A percentile compares a stretch with the other conserved stretches of the same genome.
Conservation (phyloP, 2,888 invertebrate species). For the Platypus cylindrus region DNA sequence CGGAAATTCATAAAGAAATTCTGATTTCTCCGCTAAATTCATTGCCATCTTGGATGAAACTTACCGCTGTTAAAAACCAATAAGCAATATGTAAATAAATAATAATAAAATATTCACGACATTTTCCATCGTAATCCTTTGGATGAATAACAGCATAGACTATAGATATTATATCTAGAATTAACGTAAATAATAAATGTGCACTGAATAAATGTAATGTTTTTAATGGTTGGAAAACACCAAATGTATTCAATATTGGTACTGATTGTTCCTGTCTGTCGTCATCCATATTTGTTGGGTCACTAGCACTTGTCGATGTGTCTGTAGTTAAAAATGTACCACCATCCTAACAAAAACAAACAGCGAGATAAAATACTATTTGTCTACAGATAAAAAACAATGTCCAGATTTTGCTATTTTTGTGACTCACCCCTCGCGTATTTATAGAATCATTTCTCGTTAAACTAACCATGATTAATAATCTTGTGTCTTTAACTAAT, state of each 20-base stretch:
- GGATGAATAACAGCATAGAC: slow-evolving; percentile 30
- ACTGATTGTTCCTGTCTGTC: slow-evolving; percentile 29
- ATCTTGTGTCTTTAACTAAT: slow-evolving; percentile 8
- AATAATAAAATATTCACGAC: slow-evolving; percentile 45
- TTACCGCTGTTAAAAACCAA: slow-evolving; percentile 47
- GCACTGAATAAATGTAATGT: slow-evolving; percentile 28
- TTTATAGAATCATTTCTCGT: slow-evolving; percentile 28
- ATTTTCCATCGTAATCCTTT: slow-evolving; percentile 35
- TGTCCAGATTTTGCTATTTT: no score
- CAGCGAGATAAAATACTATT: no score
- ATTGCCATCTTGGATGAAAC: slow-evolving; percentile 13
- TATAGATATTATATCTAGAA: slow-evolving; percentile 30
- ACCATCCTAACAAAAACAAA: no score
- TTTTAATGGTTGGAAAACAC: slow-evolving; percentile 30
- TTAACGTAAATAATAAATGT: slow-evolving; percentile 27
- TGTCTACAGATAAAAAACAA: no score
- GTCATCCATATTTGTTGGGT: slow-evolving; percentile 33
- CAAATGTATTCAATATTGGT: slow-evolving; percentile 32
- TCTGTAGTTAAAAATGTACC: slow-evolving; percentile 37
- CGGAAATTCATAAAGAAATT: not conserved
- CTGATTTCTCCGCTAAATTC: not conserved
- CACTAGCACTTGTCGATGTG: no score
- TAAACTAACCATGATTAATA: slow-evolving; percentile 25
- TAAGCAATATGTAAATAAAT: slow-evolving; percentile 44
- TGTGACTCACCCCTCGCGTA: slow-evolving; percentile 19